These are phyloP conservation scores for Aquatica leii DNA, from an alignment of 2,888 invertebrate species.

Conservation along the genomic window DNA sequence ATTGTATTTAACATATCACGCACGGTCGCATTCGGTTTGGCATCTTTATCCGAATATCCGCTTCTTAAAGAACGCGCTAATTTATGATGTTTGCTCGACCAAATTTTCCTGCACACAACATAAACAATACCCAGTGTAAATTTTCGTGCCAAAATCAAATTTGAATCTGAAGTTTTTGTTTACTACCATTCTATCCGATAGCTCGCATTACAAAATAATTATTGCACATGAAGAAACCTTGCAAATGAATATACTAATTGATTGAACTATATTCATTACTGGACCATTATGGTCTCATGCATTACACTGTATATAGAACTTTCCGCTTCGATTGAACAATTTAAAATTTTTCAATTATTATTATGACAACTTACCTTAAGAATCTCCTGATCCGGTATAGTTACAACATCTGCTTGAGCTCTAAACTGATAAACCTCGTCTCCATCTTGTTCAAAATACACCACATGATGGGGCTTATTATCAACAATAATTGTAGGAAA, in stretches of 20 bases:
- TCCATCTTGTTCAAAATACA: slow-evolving; percentile 94
- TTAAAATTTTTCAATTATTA: too few species aligned
- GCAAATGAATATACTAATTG: too few species aligned
- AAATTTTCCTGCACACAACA: slow-evolving; percentile 81
- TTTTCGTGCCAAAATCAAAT: too few species aligned
- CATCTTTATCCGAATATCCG: slow-evolving; percentile 88
- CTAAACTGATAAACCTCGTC: slow-evolving; percentile 86
- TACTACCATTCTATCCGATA: too few species aligned
- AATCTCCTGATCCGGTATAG: slow-evolving; percentile 87
- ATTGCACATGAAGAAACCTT: too few species aligned
- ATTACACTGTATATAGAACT: too few species aligned
- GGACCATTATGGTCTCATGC: too few species aligned
- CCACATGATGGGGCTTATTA: slow-evolving; percentile 79
- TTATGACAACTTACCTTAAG: slow-evolving; percentile 74
- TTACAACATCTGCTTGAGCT: slow-evolving; percentile 82
- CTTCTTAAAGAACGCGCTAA: slow-evolving; percentile 91
- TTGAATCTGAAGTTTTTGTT: too few species aligned
- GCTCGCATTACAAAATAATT: too few species aligned
- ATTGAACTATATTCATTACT: too few species aligned
- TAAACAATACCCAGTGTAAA: slow-evolving; percentile 7
- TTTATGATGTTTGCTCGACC: slow-evolving; percentile 96
- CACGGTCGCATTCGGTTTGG: slow-evolving; percentile 91
- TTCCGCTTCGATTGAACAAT: too few species aligned
- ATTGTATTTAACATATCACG: slow-evolving; percentile 88
- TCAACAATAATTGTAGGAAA: slow-evolving; percentile 86